phyloP scores from a whole-genome alignment of 2,888 invertebrate species.

The Barypeithes pellucidus region DNA sequence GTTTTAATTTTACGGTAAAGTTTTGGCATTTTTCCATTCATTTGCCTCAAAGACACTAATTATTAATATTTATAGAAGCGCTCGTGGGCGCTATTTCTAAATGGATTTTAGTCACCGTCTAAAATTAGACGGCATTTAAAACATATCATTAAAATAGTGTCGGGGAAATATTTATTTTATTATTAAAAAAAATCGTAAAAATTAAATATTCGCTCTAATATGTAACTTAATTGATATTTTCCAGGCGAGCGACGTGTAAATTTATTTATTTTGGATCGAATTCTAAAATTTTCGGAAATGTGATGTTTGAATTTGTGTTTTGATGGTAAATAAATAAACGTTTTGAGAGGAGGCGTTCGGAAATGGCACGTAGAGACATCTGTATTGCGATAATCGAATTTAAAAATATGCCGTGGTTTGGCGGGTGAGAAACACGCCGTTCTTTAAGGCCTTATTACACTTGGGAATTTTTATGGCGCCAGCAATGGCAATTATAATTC shows the following conservation, averaged over 20 bases:
- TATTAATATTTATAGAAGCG: background rate
- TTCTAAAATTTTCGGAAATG: background rate
- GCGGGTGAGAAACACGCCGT: too few relatives aligned
- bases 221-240: background rate
- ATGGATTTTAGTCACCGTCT: slow-evolving; percentile 4
- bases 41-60: slow-evolving; percentile 11
- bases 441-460: too few relatives aligned
- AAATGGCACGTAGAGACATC: too few relatives aligned
- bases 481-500: too few relatives aligned
- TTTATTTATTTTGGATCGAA: slow-evolving; percentile 13
- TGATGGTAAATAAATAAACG: background rate
- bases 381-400: too few relatives aligned
- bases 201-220: background rate
- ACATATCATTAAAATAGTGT: background rate
- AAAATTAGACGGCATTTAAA: slow-evolving; percentile 4
- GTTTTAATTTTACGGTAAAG: background rate
- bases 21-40: slow-evolving; percentile 15
- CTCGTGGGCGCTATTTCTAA: background rate
- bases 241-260: background rate
- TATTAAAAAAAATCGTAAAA: background rate
- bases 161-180: too few relatives aligned
- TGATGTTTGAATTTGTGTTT: background rate
- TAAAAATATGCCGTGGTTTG: too few relatives aligned
- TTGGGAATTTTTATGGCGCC: too few relatives aligned
- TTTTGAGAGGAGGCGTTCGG: too few relatives aligned